Evolutionary conservation across 2,888 invertebrate species (phyloP), one percentile per base, ranked within the genome.

Genomic region (Magallana nippona): DNA sequence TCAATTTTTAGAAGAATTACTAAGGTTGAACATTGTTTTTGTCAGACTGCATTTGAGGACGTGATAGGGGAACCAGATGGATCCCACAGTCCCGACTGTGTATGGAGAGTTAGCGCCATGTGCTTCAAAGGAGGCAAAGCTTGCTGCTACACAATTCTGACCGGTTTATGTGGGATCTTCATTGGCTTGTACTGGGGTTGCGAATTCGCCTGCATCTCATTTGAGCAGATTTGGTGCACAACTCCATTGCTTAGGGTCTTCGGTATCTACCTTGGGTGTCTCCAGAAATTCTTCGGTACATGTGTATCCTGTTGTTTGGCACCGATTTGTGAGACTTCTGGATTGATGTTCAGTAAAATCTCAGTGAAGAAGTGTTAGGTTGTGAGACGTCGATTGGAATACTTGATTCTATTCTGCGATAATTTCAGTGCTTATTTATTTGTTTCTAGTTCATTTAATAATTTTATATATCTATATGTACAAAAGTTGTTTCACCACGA

Each of bases 71-170:
- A 93, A 82, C 92, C 93, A 0, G 92, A 92, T 15, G 90, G 91
- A n/a, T 88, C 89, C 22, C 91, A 90, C 84, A 90, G 90, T 82
- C 87, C 96, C 0, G 96, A 96, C 92, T 96, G 96, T 93, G 96
- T 96, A 71, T 97, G 97, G 97, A 95, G 96, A 17, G 94, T 96
- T 78, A 96, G 96, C 91, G 95, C 95, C 90, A 87, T 77, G 19
- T 90, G 96, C 93, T 97, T 96, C 94, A 95, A 95, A 78, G 94
- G 95, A 89, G 95, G 96, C 27, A 95, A 96, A 88, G 95, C 96
- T 92, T 96, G 95, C 93, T 96, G 96, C 93, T 97, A 97, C 95
- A 96, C 96, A n/a, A 92, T 96, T 80, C 95, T 96, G 78, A 95
- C 96, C 0, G 95, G 96, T 80, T 90, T 96, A 44, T 95, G 96